Evolutionary conservation across 2,888 invertebrate genomes (phyloP).

Genomic region (Brachycybe producta): DNA sequence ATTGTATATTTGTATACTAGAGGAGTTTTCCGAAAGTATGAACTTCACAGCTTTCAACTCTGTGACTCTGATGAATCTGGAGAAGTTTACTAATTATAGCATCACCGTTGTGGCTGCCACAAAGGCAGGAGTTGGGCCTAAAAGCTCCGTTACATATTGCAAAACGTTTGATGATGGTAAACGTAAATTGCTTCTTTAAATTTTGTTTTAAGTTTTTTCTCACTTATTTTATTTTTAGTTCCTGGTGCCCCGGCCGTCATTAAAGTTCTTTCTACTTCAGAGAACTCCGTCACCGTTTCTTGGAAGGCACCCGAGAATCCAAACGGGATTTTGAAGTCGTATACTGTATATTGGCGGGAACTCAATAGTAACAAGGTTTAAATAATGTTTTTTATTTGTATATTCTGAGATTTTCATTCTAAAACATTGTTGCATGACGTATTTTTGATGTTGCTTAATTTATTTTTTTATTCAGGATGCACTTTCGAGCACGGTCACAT

Average conservation of each 20-base stretch:
- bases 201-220: not conserved
- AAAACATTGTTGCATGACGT: not conserved
- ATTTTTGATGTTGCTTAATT: constrained; percentile 4
- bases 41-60: constrained; percentile 6
- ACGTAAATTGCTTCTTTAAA: not conserved
- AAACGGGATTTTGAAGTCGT: constrained; percentile 84
- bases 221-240: constrained; percentile 42
- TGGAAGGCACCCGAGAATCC: constrained; percentile 89
- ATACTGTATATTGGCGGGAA: constrained; percentile 65
- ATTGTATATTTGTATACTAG: too few relatives aligned
- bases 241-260: constrained; percentile 87
- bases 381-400: constrained; percentile 32
- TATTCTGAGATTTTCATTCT: not conserved
- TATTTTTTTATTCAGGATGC: constrained; percentile 11
- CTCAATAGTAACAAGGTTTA: constrained; percentile 32
- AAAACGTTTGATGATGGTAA: constrained; percentile 72
- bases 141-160: constrained; percentile 62
- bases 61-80: constrained; percentile 35
- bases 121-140: constrained; percentile 67
- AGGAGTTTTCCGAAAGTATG: constrained; percentile 13
- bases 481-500: not conserved
- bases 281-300: constrained; percentile 77
- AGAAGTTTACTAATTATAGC: constrained; percentile 78
- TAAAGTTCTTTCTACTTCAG: constrained; percentile 83
- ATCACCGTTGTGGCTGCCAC: constrained; percentile 72